Percentiles rank a stretch among this genome's conserved stretches.
Evolutionary conservation across 2,888 invertebrate genomes (phyloP).

Genomic region (Catocala sponsa): DNA sequence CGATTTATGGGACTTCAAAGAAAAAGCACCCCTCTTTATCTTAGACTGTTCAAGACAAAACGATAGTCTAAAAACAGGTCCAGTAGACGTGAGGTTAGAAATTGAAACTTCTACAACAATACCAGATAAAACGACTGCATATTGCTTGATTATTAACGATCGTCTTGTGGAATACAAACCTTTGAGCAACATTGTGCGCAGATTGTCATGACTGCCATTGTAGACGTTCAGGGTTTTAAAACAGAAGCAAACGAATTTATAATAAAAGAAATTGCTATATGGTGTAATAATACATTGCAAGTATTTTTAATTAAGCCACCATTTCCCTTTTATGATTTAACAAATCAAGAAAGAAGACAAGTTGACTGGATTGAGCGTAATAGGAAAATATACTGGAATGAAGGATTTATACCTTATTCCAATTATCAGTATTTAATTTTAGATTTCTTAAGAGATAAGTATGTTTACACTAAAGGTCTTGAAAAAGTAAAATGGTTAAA

Average conservation of each 20-base stretch:
- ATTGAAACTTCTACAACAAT: slow-evolving; percentile 39
- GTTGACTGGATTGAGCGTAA: slow-evolving; percentile 27
- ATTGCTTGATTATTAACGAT: slow-evolving; percentile 50
- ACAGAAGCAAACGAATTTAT: slow-evolving; percentile 27
- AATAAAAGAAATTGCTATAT: slow-evolving; percentile 43
- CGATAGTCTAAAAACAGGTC: slow-evolving; percentile 45
- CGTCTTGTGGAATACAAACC: slow-evolving; percentile 42
- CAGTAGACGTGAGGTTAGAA: slow-evolving; percentile 49
- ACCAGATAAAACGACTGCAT: slow-evolving; percentile 43
- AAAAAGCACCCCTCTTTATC: slow-evolving; percentile 43
- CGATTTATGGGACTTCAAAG: slow-evolving; percentile 32
- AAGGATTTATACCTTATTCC: slow-evolving; percentile 12
- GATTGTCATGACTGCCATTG: slow-evolving; percentile 23
- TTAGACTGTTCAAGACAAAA: slow-evolving; percentile 50
- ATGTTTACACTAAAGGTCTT: slow-evolving; percentile 1
- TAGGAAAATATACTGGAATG: slow-evolving; percentile 18
- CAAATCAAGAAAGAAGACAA: slow-evolving; percentile 27
- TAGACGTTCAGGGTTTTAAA: slow-evolving; percentile 35
- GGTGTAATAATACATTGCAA: slow-evolving; percentile 9
- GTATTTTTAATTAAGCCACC: slow-evolving; percentile 36
- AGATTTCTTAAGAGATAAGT: slow-evolving; percentile 7
- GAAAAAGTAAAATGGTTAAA: slow-evolving; percentile 2
- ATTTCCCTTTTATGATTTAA: slow-evolving; percentile 33
- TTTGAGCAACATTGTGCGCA: slow-evolving; percentile 39
- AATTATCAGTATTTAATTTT: slow-evolving; percentile 9